Evolutionary conservation across 2,888 invertebrate genomes (phyloP).

Genomic region (Octonoba sinensis): DNA sequence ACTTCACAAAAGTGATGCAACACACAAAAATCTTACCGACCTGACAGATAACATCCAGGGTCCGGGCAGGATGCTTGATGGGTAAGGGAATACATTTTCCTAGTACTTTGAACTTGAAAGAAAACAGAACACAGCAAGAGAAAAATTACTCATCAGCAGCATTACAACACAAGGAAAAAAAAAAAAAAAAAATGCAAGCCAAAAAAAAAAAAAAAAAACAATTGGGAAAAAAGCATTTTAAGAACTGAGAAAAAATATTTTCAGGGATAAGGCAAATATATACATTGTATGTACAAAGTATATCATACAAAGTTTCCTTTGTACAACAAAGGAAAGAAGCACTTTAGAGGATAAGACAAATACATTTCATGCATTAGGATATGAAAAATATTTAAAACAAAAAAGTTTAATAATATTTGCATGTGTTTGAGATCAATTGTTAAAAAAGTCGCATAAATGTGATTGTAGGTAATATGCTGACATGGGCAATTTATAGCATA

Average conservation of each 20-base stretch:
- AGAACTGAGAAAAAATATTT: not conserved
- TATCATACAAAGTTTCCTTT: too few relatives aligned
- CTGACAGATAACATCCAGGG: slow-evolving; percentile 24
- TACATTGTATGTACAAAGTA: too few relatives aligned
- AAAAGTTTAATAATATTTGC: too few relatives aligned
- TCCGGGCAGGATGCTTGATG: slow-evolving; percentile 4
- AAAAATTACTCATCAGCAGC: not conserved
- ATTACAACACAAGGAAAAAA: not conserved
- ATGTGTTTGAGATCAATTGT: too few relatives aligned
- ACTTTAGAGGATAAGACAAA: too few relatives aligned
- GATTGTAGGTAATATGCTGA: too few relatives aligned
- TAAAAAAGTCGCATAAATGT: too few relatives aligned
- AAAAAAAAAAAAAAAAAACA: not conserved
- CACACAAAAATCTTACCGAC: slow-evolving; percentile 33
- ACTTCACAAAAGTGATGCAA: too few relatives aligned
- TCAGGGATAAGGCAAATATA: not conserved
- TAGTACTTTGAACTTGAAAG: slow-evolving; percentile 39
- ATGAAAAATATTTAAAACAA: too few relatives aligned
- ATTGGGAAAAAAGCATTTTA: not conserved
- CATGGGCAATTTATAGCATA: too few relatives aligned
- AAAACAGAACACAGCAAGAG: slow-evolving; percentile 7
- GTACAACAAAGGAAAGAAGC: too few relatives aligned
- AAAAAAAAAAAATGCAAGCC: not conserved
- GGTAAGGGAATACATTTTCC: slow-evolving; percentile 53
- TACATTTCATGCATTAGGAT: too few relatives aligned